Evolutionary conservation across 2,888 invertebrate species (phyloP).

Genomic region (Pseudococcus jackbeardsleyi): DNA sequence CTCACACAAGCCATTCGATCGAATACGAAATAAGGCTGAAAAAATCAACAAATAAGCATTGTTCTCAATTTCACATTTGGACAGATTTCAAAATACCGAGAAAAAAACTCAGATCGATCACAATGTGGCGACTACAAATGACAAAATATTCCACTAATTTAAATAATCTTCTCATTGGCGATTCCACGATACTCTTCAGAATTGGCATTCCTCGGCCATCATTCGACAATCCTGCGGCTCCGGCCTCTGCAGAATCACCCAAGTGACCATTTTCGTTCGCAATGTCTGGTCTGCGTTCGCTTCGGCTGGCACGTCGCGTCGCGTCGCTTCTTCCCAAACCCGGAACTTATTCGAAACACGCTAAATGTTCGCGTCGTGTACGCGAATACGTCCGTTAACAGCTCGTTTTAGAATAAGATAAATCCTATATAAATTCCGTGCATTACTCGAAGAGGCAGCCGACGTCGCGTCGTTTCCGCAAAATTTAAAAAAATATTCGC

Average conservation of each 20-base stretch:
- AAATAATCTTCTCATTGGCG: neutral
- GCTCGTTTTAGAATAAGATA: neutral
- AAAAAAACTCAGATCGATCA: neutral
- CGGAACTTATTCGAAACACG: conserved; percentile 29
- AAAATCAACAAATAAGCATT: too few species aligned
- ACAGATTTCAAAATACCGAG: too few species aligned
- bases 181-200: neutral
- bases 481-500: neutral
- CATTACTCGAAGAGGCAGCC: conserved; percentile 8
- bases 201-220: neutral
- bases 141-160: neutral
- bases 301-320: neutral
- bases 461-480: neutral
- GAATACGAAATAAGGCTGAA: too few species aligned
- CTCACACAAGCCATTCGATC: too few species aligned
- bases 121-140: neutral
- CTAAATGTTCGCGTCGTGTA: neutral
- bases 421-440: conserved; percentile 23
- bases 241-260: neutral
- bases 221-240: neutral
- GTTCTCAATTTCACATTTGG: too few species aligned
- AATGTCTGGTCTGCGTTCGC: neutral
- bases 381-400: neutral
- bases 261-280: neutral
- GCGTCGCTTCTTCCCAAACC: neutral